Conservation (phyloP, 2,888 invertebrate species). For the Limnephilus marmoratus region DNA sequence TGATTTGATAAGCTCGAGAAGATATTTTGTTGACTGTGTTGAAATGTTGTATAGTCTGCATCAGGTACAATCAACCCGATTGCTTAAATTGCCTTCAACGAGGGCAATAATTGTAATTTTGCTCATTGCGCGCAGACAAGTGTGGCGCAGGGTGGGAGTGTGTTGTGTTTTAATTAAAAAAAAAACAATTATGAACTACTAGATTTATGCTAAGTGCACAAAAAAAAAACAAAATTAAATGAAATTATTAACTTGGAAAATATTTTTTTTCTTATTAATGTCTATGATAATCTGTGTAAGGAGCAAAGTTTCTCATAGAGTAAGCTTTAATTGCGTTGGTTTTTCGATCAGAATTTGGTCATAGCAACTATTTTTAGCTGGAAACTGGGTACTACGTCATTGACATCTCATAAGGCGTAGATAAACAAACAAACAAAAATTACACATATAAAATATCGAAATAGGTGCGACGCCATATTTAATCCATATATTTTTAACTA, state of each 20-base stretch:
- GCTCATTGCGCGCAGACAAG: slow-evolving; percentile 24
- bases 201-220: background rate
- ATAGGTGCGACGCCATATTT: too few species aligned
- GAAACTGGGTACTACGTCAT: too few species aligned
- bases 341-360: too few species aligned
- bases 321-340: too few species aligned
- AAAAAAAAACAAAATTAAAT: background rate
- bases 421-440: too few species aligned
- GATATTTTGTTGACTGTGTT: background rate
- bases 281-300: background rate
- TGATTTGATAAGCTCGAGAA: background rate
- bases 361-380: too few species aligned
- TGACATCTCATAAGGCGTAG: too few species aligned
- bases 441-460: too few species aligned
- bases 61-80: slow-evolving; percentile 18
- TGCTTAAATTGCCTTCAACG: slow-evolving; percentile 42
- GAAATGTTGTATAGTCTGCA: background rate
- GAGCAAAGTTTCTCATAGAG: too few species aligned
- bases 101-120: slow-evolving; percentile 19
- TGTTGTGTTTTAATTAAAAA: background rate
- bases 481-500: too few species aligned
- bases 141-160: background rate
- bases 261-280: background rate
- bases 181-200: background rate
- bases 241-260: background rate